Conservation (phyloP, 2,888 invertebrate genomes). For the Lycocerus yunnanus region DNA sequence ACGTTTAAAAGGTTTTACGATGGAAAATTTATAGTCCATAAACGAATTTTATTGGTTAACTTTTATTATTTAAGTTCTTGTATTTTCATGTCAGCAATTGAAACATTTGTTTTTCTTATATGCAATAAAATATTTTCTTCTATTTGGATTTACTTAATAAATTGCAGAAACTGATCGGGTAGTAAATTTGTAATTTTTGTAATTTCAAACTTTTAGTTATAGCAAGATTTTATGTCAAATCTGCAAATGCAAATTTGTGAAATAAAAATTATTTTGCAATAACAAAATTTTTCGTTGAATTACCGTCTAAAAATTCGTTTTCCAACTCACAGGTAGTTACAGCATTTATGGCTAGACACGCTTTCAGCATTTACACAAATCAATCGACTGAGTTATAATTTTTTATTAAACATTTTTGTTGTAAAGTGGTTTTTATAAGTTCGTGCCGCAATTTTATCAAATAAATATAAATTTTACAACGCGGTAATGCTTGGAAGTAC, state of each 20-base stretch:
- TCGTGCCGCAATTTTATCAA: too few relatives aligned
- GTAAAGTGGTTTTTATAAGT: too few relatives aligned
- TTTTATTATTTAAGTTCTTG: constrained; percentile 58
- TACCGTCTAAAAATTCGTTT: not conserved
- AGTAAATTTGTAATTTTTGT: constrained; percentile 49
- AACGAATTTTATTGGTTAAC: constrained; percentile 55
- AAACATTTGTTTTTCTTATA: constrained; percentile 53
- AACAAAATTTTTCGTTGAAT: not conserved
- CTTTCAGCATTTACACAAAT: too few relatives aligned
- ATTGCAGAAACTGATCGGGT: constrained; percentile 47
- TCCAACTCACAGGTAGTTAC: too few relatives aligned
- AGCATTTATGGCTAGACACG: too few relatives aligned
- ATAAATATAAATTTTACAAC: too few relatives aligned
- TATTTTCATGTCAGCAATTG: constrained; percentile 56
- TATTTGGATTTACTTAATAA: constrained; percentile 41
- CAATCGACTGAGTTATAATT: not conserved
- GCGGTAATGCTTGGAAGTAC: too few relatives aligned
- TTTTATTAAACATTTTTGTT: not conserved
- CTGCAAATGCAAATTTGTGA: not conserved
- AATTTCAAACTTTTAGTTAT: constrained; percentile 29
- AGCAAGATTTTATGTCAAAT: not conserved
- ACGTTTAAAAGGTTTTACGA: constrained; percentile 52
- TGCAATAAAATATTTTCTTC: constrained; percentile 53
- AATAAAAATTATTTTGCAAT: not conserved
- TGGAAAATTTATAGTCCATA: constrained; percentile 54